Base-by-base conservation (phyloP, 1,140 invertebrate species). In the Drosophila pachea region DNA sequence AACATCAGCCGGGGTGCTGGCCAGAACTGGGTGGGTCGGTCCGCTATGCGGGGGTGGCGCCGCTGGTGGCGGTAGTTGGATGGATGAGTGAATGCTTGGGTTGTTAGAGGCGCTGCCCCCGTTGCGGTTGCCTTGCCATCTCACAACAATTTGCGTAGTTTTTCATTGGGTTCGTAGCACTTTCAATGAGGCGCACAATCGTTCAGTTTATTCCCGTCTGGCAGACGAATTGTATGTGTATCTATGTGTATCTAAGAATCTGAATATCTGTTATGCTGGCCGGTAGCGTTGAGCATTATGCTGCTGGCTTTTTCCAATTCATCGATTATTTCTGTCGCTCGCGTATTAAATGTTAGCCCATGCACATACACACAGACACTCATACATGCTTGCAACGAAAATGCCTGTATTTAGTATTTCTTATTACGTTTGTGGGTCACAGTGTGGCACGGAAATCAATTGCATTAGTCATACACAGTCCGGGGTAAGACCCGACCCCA, bases 241-340 rank as follows among this genome's bases (percentile, higher is more conserved):
- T 48, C 47, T 66, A 3, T 49, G 14, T 58, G n/a, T 68, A 60
- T 60, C 8, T 47, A 8, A 35, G 55, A 71, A 71, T 76, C 40
- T 67, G 5, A 4, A 29, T 16, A 36, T 72, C n/a, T 68, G 58
- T 38, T 55, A 65, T 60, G 74, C 38, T 49, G 42, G 49, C 48
- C n/a, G n/a, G n/a, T n/a, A n/a, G n/a, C n/a, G n/a, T n/a, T 35
- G 48, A 54, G 36, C 59, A 68, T 63, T 68, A 63, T 68, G 66
- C 61, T 33, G 47, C 22, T 42, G 50, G 40, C 56, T 45, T 47
- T 59, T 68, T 59, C 43, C 52, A 56, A 47, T 73, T 69, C 79
- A 83, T 83, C 73, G 78, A 83, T 83, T 83, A 84, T 84, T 82
- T 84, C 68, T 73, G 71, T 79, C 62, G 79, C 48, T 83, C 73